Conservation (phyloP, 2,888 invertebrate species). For the Cinara cedri region DNA sequence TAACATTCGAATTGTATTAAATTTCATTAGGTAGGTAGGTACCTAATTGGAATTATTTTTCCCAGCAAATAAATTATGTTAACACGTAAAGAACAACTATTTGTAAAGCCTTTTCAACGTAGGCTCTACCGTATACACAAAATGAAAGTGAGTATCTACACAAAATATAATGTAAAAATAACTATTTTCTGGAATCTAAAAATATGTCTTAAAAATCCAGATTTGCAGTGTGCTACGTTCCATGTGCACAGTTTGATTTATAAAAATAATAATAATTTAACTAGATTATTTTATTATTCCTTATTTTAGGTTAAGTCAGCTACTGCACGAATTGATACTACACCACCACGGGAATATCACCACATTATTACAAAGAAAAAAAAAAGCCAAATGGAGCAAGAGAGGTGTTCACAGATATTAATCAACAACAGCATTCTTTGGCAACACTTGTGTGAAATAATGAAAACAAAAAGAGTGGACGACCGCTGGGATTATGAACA, state of each 20-base stretch:
- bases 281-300: too few relatives aligned
- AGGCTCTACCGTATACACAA: conserved; percentile 74
- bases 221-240: too few relatives aligned
- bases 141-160: conserved; percentile 68
- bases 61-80: conserved; percentile 71
- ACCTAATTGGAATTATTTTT: too few relatives aligned
- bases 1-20: too few relatives aligned
- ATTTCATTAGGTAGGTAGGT: too few relatives aligned
- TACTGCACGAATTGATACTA: conserved; percentile 72
- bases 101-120: conserved; percentile 75
- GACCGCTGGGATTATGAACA: conserved; percentile 72
- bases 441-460: conserved; percentile 72
- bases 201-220: too few relatives aligned
- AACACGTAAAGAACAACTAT: conserved; percentile 73
- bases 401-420: conserved; percentile 71
- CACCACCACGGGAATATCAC: conserved; percentile 69
- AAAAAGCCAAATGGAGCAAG: conserved; percentile 73
- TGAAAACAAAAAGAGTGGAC: conserved; percentile 72
- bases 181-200: too few relatives aligned
- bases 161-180: not conserved
- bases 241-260: too few relatives aligned
- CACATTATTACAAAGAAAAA: conserved; percentile 75
- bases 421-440: conserved; percentile 73
- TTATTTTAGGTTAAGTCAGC: conserved; percentile 70
- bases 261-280: too few relatives aligned